phyloP scores from a whole-genome alignment of 2,113 vertebrate genomes.

The Urocitellus parryii region DNA sequence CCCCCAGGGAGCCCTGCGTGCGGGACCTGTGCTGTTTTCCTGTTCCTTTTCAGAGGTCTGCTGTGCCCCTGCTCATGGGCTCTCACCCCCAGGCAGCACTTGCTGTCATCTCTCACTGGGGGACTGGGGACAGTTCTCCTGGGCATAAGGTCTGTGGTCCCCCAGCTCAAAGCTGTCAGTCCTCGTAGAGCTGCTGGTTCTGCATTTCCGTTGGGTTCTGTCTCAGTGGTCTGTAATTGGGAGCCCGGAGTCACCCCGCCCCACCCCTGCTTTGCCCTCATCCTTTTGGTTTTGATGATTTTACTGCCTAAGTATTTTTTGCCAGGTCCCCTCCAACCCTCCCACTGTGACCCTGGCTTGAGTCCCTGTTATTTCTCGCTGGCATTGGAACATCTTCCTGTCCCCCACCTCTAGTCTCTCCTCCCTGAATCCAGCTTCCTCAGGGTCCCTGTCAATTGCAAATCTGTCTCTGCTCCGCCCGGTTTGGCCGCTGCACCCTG shows the following conservation, averaged over 20 bases:
- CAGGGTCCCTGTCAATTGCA: too few species aligned
- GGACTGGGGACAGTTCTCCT: neutral
- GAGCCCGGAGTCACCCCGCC: neutral
- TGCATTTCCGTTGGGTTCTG: neutral
- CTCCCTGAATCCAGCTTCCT: neutral
- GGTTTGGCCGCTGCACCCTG: neutral
- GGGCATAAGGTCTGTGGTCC: neutral
- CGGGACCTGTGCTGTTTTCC: too few species aligned
- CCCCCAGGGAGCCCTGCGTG: neutral
- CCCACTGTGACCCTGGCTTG: neutral
- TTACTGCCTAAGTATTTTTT: neutral
- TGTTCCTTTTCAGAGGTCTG: neutral
- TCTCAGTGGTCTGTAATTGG: neutral
- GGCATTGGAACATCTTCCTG: neutral
- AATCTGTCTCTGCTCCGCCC: neutral
- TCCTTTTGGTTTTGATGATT: neutral
- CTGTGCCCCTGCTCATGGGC: neutral
- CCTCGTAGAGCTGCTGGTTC: neutral
- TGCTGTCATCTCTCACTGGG: neutral
- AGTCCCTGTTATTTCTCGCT: neutral
- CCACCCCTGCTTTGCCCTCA: neutral
- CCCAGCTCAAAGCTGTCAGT: neutral
- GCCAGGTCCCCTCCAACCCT: neutral
- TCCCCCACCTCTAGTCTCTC: neutral
- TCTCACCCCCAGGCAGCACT: too few species aligned